phyloP scores from a whole-genome alignment of 2,888 invertebrate species.

The Drosophila diplacantha region DNA sequence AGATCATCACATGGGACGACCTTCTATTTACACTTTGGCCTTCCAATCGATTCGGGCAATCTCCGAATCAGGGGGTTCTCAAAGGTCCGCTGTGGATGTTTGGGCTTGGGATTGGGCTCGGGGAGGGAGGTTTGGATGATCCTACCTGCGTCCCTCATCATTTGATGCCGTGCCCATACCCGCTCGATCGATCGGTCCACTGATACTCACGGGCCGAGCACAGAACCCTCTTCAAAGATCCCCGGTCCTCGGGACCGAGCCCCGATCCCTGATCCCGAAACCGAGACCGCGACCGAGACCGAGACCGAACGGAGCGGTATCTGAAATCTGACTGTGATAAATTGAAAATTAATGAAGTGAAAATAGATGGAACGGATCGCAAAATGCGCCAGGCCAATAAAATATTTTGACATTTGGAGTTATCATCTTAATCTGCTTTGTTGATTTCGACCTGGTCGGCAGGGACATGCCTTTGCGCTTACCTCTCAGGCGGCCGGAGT shows the following conservation, averaged over 20 bases:
- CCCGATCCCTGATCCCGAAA: conserved; percentile 5
- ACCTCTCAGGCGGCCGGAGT: conserved; percentile 7
- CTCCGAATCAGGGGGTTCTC: conserved; percentile 13
- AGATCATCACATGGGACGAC: conserved; percentile 12
- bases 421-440: conserved; percentile 77
- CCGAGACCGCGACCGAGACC: not conserved
- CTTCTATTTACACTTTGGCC: conserved; percentile 40
- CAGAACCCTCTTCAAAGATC: conserved; percentile 64
- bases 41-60: conserved; percentile 11
- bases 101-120: not conserved
- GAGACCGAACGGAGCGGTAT: conserved; percentile 48
- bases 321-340: conserved; percentile 77
- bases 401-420: conserved; percentile 77
- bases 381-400: conserved; percentile 77
- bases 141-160: conserved; percentile 64
- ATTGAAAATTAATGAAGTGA: conserved; percentile 78
- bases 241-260: conserved; percentile 14
- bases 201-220: conserved; percentile 48
- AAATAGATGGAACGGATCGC: conserved; percentile 78
- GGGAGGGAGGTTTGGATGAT: conserved; percentile 24
- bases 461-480: conserved; percentile 36
- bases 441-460: conserved; percentile 66
- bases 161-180: conserved; percentile 43
- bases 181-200: conserved; percentile 57
- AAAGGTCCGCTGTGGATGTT: conserved; percentile 59